Conservation (phyloP, 2,797 vertebrate species). For the Sebastolobus alascanus region DNA sequence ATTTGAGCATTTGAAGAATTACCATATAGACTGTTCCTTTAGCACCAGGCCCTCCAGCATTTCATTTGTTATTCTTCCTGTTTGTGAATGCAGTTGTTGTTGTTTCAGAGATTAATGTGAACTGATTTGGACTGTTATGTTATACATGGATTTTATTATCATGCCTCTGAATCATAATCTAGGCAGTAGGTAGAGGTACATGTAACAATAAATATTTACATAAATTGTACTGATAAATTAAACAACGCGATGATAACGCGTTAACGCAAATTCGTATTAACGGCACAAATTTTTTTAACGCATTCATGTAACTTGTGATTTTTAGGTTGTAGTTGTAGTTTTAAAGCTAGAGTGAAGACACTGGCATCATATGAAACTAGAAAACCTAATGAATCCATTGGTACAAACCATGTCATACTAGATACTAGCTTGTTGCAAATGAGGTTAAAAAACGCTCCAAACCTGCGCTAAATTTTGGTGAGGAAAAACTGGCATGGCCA, state of each 20-base stretch:
- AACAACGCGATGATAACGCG: not conserved
- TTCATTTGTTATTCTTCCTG: not conserved
- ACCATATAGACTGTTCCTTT: not conserved
- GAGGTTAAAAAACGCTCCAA: too few species aligned
- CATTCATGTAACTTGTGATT: too few species aligned
- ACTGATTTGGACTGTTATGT: not conserved
- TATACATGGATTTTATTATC: constrained; percentile 2
- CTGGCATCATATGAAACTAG: too few species aligned
- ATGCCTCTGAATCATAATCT: constrained; percentile 20
- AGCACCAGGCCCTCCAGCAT: not conserved
- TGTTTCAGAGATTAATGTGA: not conserved
- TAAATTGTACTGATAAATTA: not conserved
- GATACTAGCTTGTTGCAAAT: too few species aligned
- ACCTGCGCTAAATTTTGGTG: too few species aligned
- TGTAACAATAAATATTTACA: constrained; percentile 22
- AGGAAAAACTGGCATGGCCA: too few species aligned
- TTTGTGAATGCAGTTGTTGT: not conserved
- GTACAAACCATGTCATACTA: too few species aligned
- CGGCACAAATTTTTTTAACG: too few species aligned
- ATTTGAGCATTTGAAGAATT: constrained; percentile 2
- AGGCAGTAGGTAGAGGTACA: not conserved
- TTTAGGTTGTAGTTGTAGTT: too few species aligned
- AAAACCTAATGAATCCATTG: too few species aligned
- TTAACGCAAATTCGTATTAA: too few species aligned
- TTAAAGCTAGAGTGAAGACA: too few species aligned